Evolutionary conservation across 2,797 vertebrate species (phyloP).

Genomic region (Dromococcyx pavoninus): DNA sequence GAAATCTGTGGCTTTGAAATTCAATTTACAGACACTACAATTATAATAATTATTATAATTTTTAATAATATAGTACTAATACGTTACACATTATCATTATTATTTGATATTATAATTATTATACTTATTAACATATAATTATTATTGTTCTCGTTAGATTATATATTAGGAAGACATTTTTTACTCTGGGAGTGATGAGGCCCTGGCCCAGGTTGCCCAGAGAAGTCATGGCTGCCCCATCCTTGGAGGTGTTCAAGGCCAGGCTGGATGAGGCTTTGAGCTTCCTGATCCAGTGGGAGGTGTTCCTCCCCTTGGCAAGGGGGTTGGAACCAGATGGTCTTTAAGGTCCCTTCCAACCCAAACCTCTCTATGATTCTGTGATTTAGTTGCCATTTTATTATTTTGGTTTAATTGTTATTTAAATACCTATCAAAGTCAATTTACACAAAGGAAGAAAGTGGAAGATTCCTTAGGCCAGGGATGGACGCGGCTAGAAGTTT

Average conservation of each 20-base stretch:
- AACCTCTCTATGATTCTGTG: neutral
- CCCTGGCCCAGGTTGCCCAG: neutral
- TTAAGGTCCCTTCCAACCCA: neutral
- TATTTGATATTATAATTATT: no score
- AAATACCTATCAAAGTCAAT: neutral
- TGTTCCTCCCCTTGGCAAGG: neutral
- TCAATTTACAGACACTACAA: neutral
- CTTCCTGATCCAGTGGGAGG: neutral
- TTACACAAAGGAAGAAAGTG: neutral
- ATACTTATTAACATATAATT: no score
- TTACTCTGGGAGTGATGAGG: neutral
- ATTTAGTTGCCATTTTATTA: neutral
- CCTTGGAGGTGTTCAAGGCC: neutral
- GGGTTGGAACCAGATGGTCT: neutral
- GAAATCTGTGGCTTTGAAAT: neutral
- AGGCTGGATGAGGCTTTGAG: neutral
- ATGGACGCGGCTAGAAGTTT: neutral
- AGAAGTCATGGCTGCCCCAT: neutral
- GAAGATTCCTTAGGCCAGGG: neutral
- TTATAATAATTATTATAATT: no score
- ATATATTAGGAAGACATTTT: neutral
- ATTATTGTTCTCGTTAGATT: no score
- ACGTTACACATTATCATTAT: no score
- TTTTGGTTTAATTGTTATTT: neutral
- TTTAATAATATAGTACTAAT: no score